A percentile compares a stretch with the other conserved stretches of the same genome.
Conservation (phyloP, 2,888 invertebrate genomes). For the Drosophila subsilvestris region DNA sequence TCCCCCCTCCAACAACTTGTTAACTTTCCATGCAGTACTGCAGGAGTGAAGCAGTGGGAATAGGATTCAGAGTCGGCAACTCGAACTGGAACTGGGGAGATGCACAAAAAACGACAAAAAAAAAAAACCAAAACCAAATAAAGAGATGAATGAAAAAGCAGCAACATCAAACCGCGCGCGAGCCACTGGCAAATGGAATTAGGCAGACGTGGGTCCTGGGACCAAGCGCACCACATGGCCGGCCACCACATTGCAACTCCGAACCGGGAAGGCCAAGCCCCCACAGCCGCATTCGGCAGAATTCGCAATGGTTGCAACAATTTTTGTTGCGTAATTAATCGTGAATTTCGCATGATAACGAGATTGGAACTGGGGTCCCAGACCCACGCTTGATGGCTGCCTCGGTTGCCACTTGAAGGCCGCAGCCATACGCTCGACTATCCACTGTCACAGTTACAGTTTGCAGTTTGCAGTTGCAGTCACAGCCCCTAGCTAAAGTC, state of each 20-base stretch:
- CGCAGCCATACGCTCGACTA: neutral
- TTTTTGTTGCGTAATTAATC: conserved; percentile 64
- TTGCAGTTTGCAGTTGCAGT: too few species aligned
- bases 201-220: conserved; percentile 43
- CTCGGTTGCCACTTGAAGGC: neutral
- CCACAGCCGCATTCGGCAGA: conserved; percentile 3
- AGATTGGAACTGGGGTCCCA: neutral
- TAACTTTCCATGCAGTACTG: conserved; percentile 5
- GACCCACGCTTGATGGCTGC: neutral
- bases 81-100: too few species aligned
- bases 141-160: neutral
- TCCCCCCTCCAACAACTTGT: neutral
- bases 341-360: conserved; percentile 28
- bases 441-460: neutral
- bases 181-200: conserved; percentile 61
- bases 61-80: neutral
- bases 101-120: neutral
- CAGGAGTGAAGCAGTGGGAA: neutral
- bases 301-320: conserved; percentile 46
- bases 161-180: conserved; percentile 4
- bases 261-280: conserved; percentile 3
- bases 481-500: too few species aligned
- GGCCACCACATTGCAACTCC: neutral
- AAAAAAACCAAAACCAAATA: neutral
- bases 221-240: neutral